Percentiles rank a stretch among this genome's conserved stretches.
Evolutionary conservation across 2,113 vertebrate genomes (phyloP).

Genomic region (Ploceus nigricollis): DNA sequence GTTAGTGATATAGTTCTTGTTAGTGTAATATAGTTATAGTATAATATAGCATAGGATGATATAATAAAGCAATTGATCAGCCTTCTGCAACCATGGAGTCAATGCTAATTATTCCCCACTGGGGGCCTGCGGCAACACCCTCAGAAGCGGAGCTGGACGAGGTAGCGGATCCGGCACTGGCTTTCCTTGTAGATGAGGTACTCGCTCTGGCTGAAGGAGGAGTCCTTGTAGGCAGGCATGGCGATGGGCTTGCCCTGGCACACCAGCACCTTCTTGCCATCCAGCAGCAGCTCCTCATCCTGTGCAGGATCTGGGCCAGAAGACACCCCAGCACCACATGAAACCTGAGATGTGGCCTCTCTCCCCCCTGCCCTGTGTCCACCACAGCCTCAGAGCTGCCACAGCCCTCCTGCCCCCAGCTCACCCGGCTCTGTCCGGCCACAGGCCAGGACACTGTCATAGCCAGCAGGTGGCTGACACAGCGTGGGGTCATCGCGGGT

Average conservation of each 20-base stretch:
- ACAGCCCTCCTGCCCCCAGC: neutral
- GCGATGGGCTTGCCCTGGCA: slow-evolving; percentile 79
- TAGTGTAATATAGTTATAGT: too few relatives aligned
- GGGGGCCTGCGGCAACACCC: too few relatives aligned
- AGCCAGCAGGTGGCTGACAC: slow-evolving; percentile 73
- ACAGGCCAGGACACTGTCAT: slow-evolving; percentile 82
- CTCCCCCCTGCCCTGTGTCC: fast-evolving
- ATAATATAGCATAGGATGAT: too few relatives aligned
- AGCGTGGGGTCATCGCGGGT: slow-evolving; percentile 63
- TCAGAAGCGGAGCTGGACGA: slow-evolving; percentile 81
- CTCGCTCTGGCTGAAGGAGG: slow-evolving; percentile 83
- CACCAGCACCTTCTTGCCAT: slow-evolving; percentile 80
- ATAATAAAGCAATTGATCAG: too few relatives aligned
- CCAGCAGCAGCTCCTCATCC: slow-evolving; percentile 77
- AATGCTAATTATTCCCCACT: too few relatives aligned
- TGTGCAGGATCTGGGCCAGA: slow-evolving; percentile 76
- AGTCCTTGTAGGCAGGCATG: slow-evolving; percentile 68
- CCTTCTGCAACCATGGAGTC: too few relatives aligned
- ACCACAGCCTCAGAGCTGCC: neutral
- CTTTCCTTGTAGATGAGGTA: slow-evolving; percentile 91
- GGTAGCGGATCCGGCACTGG: slow-evolving; percentile 85
- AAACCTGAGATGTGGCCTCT: neutral
- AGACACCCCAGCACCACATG: fast-evolving
- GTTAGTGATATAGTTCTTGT: too few relatives aligned
- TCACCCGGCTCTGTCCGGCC: slow-evolving; percentile 84